Evolutionary conservation across 1,140 invertebrate genomes (phyloP).

Genomic region (Lasioglossum albipes): DNA sequence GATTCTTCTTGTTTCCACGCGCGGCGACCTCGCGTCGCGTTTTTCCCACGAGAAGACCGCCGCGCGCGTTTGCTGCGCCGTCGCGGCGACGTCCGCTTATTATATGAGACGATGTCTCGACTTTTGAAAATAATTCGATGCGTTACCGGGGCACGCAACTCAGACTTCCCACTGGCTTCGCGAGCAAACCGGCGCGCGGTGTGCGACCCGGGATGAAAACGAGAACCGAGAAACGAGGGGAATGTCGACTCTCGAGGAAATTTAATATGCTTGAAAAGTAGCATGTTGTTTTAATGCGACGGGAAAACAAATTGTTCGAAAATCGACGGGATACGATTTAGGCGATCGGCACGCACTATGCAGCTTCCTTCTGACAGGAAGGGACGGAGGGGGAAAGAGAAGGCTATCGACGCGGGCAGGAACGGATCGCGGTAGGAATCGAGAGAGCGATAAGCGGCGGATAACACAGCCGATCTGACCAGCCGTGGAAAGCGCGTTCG

Average conservation of each 20-base stretch:
- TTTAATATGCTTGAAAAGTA: no score
- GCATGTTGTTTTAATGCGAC: no score
- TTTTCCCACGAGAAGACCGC: conserved; percentile 59
- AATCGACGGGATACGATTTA: no score
- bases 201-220: no score
- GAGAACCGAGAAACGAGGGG: no score
- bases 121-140: conserved; percentile 67
- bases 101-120: conserved; percentile 60
- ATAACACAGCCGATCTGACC: background rate
- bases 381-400: background rate
- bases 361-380: no score
- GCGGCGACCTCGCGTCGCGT: background rate
- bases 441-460: no score
- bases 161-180: background rate
- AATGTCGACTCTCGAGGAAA: no score
- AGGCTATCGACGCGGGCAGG: background rate
- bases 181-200: background rate
- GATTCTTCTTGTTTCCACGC: background rate
- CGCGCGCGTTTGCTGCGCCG: conserved; percentile 55
- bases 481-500: background rate
- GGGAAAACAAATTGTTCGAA: no score
- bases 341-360: no score
- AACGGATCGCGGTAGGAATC: no score
- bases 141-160: conserved; percentile 56
- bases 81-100: conserved; percentile 67